Evolutionary conservation across 2,113 vertebrate genomes (phyloP).

Genomic region (Prolemur simus): DNA sequence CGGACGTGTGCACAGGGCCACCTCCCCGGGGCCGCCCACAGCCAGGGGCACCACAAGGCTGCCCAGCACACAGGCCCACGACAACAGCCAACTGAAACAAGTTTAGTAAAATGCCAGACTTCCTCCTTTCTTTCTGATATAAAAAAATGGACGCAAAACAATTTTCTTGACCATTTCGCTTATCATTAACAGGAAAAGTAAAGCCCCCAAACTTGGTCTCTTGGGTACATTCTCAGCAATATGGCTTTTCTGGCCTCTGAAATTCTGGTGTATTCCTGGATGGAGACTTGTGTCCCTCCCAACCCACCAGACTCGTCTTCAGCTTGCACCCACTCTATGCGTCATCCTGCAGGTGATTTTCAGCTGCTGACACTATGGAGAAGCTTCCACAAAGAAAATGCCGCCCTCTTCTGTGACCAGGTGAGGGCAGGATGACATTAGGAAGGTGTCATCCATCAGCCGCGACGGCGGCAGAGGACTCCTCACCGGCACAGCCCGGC

Average conservation of each 20-base stretch:
- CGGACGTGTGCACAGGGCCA: neutral
- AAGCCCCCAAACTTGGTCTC: neutral
- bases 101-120: too few species aligned
- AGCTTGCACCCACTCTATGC: fast-evolving
- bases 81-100: neutral
- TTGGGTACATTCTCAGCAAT: neutral
- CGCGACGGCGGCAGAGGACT: too few species aligned
- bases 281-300: neutral
- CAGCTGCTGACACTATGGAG: neutral
- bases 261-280: neutral
- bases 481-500: neutral
- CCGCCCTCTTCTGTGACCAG: neutral
- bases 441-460: too few species aligned
- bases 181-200: neutral
- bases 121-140: neutral
- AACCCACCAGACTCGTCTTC: neutral
- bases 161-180: neutral
- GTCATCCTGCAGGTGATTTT: neutral
- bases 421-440: neutral
- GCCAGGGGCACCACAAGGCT: neutral
- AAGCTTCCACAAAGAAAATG: neutral
- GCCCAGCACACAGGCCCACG: too few species aligned
- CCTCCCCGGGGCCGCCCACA: fast-evolving
- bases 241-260: neutral
- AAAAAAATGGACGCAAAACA: neutral